Base-by-base conservation (phyloP, 2,797 vertebrate genomes). In the Acipenser oxyrinchus region DNA sequence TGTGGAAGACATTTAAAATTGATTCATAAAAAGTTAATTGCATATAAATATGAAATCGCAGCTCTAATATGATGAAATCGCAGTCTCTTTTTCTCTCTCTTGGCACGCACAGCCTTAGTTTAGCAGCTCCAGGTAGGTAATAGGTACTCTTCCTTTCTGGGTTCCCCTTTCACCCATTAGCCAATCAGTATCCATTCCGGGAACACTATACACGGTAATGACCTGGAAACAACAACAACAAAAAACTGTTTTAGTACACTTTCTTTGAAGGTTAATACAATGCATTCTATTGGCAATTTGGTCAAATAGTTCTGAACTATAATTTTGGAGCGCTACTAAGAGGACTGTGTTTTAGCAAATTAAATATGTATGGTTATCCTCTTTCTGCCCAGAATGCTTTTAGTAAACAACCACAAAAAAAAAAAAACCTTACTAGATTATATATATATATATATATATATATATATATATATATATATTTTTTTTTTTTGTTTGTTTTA, bases 171-270 rank as follows among this genome's bases (percentile, higher is more conserved):
- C 95, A 10, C 97, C 95, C 94, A 99, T 94, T 79, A 99, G 88
- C 96, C 97, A 99, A 79, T 99, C 97, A 67, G 94, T 93, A 78
- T 98, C 96, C 95, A 99, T 97, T 73, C 93, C 96, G 18, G 88
- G 79, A 64, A 96, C 89, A 69, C 93, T 93, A 87, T 92, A 96
- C 71, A 99, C 96, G 60, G 86, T 90, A 83, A 99, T 98, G 72
- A 99, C 93, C 96, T 99, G 81, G 62, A 83, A 83, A 70, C 11
- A 79, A 70, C 77, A 78, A 78, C 11, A 18, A 18, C 15, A 18
- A 18, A 6, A 23, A 12, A 18, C 15, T 18, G 7, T 51, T 52
- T 65, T 51, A 65, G 51, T 53, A 6, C 60, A 18, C 18, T 61
- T 64, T 7, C 49, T 23, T 10, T 18, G 7, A 53, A 23, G 3